Evolutionary conservation across 2,797 vertebrate genomes (phyloP), one percentile per base, ranked within the genome.

Genomic region (Channallabes apus): DNA sequence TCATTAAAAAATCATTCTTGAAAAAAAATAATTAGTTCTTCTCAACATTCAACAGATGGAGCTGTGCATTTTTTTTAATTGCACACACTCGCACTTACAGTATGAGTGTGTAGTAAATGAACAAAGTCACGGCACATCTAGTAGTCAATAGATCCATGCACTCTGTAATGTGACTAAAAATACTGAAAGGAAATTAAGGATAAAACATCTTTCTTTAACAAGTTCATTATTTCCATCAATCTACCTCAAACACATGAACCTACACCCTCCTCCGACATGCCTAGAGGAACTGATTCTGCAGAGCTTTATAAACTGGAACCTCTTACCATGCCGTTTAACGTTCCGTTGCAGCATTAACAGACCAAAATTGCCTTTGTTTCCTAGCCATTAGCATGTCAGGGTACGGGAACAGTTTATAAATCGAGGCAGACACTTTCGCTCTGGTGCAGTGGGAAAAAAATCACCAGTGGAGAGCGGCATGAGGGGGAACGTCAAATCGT

Each of bases 401-500:
- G 4, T 67, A 56, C 15, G n/a, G 27, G 58, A 18, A 32, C 35
- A 73, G 38, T n/a, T 6, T 65, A 54, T 32, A 62, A 51, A 29
- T 41, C 20, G 3, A 82, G 35, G n/a, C 20, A 20, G 22, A 8
- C 38, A 75, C 32, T 46, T 61, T 29, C 73, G 24, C 69, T 83
- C 68, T 73, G 56, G 58, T 29, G 59, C 2, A 20, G 24, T 20
- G 56, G 9, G 56, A 51, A 62, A 64, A 64, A 32, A n/a, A n/a
- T 27, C 77, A 80, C 35, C 58, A 80, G 67, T 22, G 22, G 35
- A 22, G n/a, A 41, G 58, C 11, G 29, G 51, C 24, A 4, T 64
- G 41, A 7, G 27, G 54, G 51, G 61, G 56, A 86, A 67, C 56
- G 15, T 58, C 76, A 69, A 82, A 62, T 62, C 32, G 9, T 87